Percentiles rank a stretch among this genome's conserved stretches.
These are phyloP conservation scores for Orientallactaga bullata DNA, from an alignment of 2,113 vertebrate genomes.

Conservation along the genomic window DNA sequence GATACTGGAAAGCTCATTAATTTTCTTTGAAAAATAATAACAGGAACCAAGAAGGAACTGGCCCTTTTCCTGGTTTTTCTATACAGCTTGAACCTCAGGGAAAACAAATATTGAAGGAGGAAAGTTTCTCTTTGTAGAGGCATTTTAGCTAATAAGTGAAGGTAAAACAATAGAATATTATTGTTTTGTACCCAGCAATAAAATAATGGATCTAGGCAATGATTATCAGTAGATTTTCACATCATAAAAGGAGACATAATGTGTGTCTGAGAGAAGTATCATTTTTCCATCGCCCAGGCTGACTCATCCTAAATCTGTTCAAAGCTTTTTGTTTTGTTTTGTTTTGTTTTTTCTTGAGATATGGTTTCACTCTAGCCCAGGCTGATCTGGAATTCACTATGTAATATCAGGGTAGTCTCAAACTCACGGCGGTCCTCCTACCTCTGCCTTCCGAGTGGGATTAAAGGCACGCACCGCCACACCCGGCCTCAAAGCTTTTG, in stretches of 20 bases:
- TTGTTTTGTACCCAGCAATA: neutral
- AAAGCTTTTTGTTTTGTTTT: constrained; percentile 15
- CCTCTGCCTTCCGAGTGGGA: too few relatives aligned
- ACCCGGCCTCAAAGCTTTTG: too few relatives aligned
- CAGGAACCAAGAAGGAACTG: neutral
- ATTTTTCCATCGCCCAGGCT: neutral
- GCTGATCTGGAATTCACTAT: too few relatives aligned
- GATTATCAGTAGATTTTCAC: neutral
- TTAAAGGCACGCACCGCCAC: too few relatives aligned
- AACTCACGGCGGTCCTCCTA: too few relatives aligned
- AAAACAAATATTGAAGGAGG: neutral
- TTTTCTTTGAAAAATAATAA: constrained; percentile 41
- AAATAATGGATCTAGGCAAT: neutral
- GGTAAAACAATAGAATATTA: neutral
- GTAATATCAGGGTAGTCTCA: too few relatives aligned
- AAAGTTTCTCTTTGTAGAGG: neutral
- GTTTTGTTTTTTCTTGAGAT: too few relatives aligned
- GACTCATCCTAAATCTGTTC: neutral
- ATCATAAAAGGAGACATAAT: neutral
- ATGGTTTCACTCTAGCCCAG: too few relatives aligned
- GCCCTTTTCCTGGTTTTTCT: neutral
- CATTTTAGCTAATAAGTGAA: neutral
- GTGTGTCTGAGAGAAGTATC: neutral
- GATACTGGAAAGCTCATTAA: neutral
- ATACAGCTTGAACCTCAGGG: neutral